Evolutionary conservation across 1,140 invertebrate genomes (phyloP), one percentile per base, ranked within the genome.

Genomic region (Macrobrachium rosenbergii): DNA sequence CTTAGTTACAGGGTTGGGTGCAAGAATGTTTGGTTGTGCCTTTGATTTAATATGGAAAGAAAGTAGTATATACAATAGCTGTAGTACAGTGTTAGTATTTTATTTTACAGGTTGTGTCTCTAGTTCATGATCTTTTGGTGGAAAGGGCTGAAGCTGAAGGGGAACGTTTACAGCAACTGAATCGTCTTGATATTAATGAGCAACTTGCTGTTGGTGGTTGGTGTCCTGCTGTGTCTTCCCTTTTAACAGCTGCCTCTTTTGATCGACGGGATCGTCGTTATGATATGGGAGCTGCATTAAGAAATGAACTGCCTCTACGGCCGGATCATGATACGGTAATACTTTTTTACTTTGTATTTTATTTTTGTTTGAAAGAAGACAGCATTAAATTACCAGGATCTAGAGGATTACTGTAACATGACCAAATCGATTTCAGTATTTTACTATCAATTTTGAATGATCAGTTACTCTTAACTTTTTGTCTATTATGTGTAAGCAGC

Each of bases 281-380:
- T 63, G 77, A 87, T 23, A 87, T 87, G 77, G 77, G 84, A n/a
- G 77, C 84, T 28, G 84, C 84, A 5, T 59, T 87, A 6, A 87
- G 60, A 64, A 87, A 75, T 43, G 45, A 87, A 59, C 60, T 81
- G 77, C 84, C 84, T 8, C 37, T 87, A 6, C 80, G 77, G 80
- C 84, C 84, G 19, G 84, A 87, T 52, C 84, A 86, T 81, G 77
- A 87, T 45, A 87, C 84, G 23, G 84, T 86, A 52, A 73, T 77
- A 45, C 37, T 19, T 17, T 14, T 14, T 19, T 8, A 52, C 14
- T 12, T 73, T 8, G 52, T 21, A 52, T 52, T 52, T 52, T 52
- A 52, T 52, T 52, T 19, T 10, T 28, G 14, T 1, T 19, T 37
- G 28, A 37, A 37, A 37, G 3, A 37, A 2, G n/a, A n/a, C n/a